Evolutionary conservation across 2,113 vertebrate species (phyloP), one percentile per base, ranked within the genome.

Genomic region (Pelodiscus sinensis): DNA sequence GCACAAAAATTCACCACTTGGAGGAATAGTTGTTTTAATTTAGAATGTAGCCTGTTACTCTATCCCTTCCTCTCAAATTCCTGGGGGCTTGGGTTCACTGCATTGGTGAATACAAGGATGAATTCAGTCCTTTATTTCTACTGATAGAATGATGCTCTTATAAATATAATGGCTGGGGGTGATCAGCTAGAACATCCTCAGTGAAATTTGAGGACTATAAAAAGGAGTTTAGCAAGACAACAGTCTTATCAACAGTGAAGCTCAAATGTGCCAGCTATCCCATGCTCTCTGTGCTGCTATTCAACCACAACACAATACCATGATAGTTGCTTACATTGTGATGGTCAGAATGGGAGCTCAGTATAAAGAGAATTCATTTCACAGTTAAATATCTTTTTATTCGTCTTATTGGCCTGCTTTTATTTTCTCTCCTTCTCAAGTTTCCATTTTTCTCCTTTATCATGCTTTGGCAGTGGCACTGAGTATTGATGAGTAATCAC

Each of bases 401-500:
- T 84, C 68, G 60, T 65, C 88, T 82, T 90, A 75, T 83, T 7
- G 14, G 35, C 62, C 80, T 86, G 0, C 16, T 90, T 89, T 86
- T 75, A 87, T 92, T 60, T 90, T 58, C 25, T 85, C 58, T 60
- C 85, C 79, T 84, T 52, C 77, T 90, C 85, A 35, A 79, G 73
- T 94, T 96, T 71, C 85, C 86, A 52, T 85, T 60, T 60, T 38
- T 55, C 19, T 88, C 79, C 87, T 92, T 88, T 90, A 85, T 84
- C 75, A 50, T 51, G 55, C 81, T 78, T 90, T 78, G 91, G 93
- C 60, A 81, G 44, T 87, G 83, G 71, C 83, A n/a, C 31, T 62
- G 60, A 89, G 84, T 93, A 90, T 77, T 91, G 82, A 60, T 85
- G 91, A 95, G 94, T 60, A 31, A n/a, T 73, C 82, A 77, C 87